Percentiles rank a stretch among this genome's conserved stretches.
Conservation (phyloP, 2,113 vertebrate species). For the Kryptolebias marmoratus region DNA sequence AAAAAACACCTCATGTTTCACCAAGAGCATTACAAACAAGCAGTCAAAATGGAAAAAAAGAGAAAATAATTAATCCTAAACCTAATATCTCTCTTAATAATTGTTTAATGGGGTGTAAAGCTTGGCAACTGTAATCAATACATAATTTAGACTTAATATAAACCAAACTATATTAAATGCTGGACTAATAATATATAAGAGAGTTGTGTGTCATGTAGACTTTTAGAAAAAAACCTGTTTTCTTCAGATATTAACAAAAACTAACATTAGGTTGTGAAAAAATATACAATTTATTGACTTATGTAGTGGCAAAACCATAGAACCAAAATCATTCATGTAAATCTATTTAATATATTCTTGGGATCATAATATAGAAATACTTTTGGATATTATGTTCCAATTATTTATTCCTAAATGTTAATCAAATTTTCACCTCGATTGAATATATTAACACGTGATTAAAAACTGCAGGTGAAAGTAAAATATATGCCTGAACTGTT, state of each 20-base stretch:
- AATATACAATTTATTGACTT: conserved; percentile 8
- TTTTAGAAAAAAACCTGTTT: conserved; percentile 8
- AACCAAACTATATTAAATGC: conserved; percentile 6
- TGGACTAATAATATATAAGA: conserved; percentile 23
- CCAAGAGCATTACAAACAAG: conserved; percentile 44
- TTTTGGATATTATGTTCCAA: background rate
- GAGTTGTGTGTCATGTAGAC: conserved; percentile 7
- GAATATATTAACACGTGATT: no score
- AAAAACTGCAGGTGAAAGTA: background rate
- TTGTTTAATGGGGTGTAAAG: background rate
- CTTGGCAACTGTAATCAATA: background rate
- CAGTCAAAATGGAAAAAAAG: conserved; percentile 21
- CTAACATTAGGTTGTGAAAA: conserved; percentile 10
- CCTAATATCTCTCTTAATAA: conserved; percentile 16
- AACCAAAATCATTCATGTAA: conserved; percentile 19
- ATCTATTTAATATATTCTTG: conserved; percentile 22
- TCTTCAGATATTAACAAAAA: background rate
- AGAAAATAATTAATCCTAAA: conserved; percentile 9
- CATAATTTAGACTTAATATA: conserved; percentile 1
- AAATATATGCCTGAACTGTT: conserved; percentile 6
- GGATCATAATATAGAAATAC: conserved; percentile 3
- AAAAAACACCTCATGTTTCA: conserved; percentile 17
- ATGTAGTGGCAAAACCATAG: conserved; percentile 6
- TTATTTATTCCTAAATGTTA: no score
- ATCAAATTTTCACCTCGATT: no score